phyloP scores from a whole-genome alignment of 1,140 invertebrate genomes.

The Cotesia chilonis region DNA sequence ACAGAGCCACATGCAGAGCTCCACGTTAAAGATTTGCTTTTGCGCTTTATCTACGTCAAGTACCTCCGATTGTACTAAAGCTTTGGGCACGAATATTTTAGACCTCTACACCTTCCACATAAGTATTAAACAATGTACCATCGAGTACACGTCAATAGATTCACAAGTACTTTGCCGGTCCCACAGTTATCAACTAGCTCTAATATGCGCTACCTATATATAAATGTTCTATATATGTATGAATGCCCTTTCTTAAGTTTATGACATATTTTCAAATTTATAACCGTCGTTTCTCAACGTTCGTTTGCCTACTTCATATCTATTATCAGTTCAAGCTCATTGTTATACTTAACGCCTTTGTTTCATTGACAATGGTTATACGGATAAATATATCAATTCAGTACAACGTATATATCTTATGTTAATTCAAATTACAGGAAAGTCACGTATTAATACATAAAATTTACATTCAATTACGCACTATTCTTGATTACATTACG shows the following conservation, averaged over 20 bases:
- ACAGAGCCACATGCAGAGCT: slow-evolving; percentile 7
- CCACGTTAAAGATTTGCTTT: slow-evolving; percentile 23
- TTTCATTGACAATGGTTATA: no score
- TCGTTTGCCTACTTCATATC: not conserved
- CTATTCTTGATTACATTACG: no score
- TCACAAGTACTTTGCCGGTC: slow-evolving; percentile 53
- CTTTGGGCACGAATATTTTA: slow-evolving; percentile 36
- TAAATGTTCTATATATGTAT: slow-evolving; percentile 46
- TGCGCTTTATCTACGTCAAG: slow-evolving; percentile 38
- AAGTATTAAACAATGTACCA: slow-evolving; percentile 60
- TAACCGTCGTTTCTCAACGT: slow-evolving; percentile 10
- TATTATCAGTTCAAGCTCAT: not conserved
- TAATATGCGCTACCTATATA: no score
- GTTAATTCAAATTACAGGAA: no score
- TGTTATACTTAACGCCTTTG: not conserved
- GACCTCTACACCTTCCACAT: slow-evolving; percentile 42
- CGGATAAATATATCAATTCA: no score
- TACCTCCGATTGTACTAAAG: slow-evolving; percentile 48
- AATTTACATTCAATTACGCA: no score
- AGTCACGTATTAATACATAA: no score
- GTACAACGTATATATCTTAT: no score
- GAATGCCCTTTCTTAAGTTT: slow-evolving; percentile 50
- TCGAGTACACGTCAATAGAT: slow-evolving; percentile 62
- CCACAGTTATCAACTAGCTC: slow-evolving; percentile 11
- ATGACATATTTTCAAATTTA: slow-evolving; percentile 7